A percentile compares a stretch with the other conserved stretches of the same genome.
Evolutionary conservation across 1,140 invertebrate genomes (phyloP).

Genomic region (Drosophila nannoptera): DNA sequence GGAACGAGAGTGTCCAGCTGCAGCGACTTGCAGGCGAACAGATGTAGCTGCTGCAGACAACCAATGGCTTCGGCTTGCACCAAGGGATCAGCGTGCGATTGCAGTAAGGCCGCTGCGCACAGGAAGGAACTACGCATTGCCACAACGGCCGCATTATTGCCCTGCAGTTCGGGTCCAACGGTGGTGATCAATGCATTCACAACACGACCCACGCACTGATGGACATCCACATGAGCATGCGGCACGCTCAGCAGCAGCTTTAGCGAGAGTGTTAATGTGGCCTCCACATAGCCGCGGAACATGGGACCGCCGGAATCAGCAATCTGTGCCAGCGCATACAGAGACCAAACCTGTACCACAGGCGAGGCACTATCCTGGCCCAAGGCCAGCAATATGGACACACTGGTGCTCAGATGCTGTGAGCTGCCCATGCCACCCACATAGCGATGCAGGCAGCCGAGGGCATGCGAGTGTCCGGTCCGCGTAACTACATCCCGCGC

Average conservation of each 20-base stretch:
- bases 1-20: constrained; percentile 96
- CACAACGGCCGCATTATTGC: constrained; percentile 85
- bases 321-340: constrained; percentile 96
- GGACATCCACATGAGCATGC: constrained; percentile 93
- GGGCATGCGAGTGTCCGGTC: constrained; percentile 94
- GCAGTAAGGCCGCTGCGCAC: constrained; percentile 94
- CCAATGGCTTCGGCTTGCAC: constrained; percentile 97
- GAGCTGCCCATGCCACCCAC: constrained; percentile 94
- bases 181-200: constrained; percentile 97
- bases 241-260: constrained; percentile 94
- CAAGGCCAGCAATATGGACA: constrained; percentile 95
- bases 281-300: constrained; percentile 98
- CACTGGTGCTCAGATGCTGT: constrained; percentile 94
- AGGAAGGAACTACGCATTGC: constrained; percentile 89
- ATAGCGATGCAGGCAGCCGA: constrained; percentile 95
- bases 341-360: constrained; percentile 91
- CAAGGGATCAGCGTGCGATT: constrained; percentile 92
- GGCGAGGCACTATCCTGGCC: constrained; percentile 89
- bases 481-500: constrained; percentile 92
- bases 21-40: constrained; percentile 97
- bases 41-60: constrained; percentile 97
- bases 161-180: constrained; percentile 97
- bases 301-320: constrained; percentile 99
- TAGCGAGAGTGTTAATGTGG: constrained; percentile 91
- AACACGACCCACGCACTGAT: constrained; percentile 96